phyloP scores from a whole-genome alignment of 2,113 vertebrate species.

The Catharus fuscescens region DNA sequence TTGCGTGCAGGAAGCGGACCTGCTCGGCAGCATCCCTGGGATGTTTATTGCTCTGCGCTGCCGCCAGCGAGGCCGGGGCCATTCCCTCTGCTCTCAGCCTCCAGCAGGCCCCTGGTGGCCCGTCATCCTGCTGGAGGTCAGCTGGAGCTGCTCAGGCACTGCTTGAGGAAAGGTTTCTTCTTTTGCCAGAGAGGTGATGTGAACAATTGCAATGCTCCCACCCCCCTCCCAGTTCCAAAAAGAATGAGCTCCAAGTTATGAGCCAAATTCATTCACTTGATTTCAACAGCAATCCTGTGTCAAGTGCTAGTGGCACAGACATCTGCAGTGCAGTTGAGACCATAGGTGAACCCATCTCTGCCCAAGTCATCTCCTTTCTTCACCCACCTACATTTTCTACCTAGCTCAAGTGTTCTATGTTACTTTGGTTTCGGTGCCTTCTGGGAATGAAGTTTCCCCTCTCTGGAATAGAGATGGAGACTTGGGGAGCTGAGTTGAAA shows the following conservation, averaged over 20 bases:
- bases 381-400: not conserved
- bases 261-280: not conserved
- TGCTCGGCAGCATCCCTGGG: conserved; percentile 10
- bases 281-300: not conserved
- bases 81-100: not conserved
- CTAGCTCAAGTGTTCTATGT: not conserved
- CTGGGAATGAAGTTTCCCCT: not conserved
- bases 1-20: conserved; percentile 42
- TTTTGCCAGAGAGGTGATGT: not conserved
- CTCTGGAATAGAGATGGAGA: not conserved
- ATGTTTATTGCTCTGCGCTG: not conserved
- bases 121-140: not conserved
- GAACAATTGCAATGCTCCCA: not conserved
- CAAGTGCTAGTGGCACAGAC: not conserved
- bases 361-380: not conserved
- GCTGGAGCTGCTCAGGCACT: not conserved
- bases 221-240: not conserved
- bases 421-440: not conserved
- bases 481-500: not conserved
- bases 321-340: not conserved
- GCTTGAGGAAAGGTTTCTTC: not conserved
- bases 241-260: not conserved
- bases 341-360: not conserved
- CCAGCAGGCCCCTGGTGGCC: not conserved
- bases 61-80: not conserved